Base-by-base conservation (phyloP, 1,140 invertebrate genomes). In the Drosophila ercepeae region DNA sequence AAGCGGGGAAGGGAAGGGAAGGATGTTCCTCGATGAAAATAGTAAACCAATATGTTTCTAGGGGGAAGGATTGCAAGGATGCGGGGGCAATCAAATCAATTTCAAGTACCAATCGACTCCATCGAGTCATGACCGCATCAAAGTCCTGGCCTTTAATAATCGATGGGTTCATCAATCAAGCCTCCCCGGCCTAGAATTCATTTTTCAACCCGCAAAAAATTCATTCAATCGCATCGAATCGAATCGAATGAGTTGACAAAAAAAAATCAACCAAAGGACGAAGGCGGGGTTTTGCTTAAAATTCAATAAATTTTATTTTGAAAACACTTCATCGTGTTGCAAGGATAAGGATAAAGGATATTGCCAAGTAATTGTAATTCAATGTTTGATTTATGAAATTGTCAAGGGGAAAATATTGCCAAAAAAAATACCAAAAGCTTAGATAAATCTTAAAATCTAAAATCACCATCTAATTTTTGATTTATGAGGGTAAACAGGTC, bases 151-250 rank as follows among this genome's bases (percentile, higher is more conserved):
- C 27, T 50, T 65, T 61, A 64, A 64, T 64, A 64, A 64, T 64
- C 60, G 60, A 64, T 48, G 55, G 55, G 60, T 64, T 64, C 60
- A 64, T 67, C 63, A 67, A 67, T 67, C 63, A 65, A 21, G 27
- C 3, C 36, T 5, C 18, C 2, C 19, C 54, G 6, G 57, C 23
- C 42, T 63, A 64, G 59, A 13, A 23, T 41, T 42, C 44, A 63
- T 65, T 63, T 63, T 65, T 51, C 57, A 42, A 27, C 11, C 2
- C 7, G n/a, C 4, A 3, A 11, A 32, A 32, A 32, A 32, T 32
- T 11, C 11, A 32, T 32, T 9, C 29, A 32, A 32, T 32, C 29
- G 29, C 29, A 5, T 39, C 6, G 36, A 13, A 16, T 16, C 4
- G 2, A 21, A 21, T 16, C n/a, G 45, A 67, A 65, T 67, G 63